Percentiles rank a stretch among this genome's conserved stretches.
Evolutionary conservation across 2,113 vertebrate genomes (phyloP).

Genomic region (Martes martes): DNA sequence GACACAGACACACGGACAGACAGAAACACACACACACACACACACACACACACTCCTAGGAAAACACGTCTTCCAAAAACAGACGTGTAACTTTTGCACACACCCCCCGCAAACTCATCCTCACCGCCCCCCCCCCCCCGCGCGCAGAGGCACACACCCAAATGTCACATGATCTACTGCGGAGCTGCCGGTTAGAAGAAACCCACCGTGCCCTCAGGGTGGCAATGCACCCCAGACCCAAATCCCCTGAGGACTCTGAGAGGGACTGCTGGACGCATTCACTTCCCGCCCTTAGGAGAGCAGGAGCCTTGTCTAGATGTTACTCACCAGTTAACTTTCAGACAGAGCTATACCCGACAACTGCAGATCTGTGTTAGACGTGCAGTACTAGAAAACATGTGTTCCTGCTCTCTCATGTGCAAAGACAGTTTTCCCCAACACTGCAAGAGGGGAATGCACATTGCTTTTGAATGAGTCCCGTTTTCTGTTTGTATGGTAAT

Average conservation of each 20-base stretch:
- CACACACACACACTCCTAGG: neutral
- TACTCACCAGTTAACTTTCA: neutral
- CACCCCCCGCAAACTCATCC: neutral
- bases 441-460: neutral
- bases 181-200: neutral
- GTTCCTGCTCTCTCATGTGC: neutral
- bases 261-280: neutral
- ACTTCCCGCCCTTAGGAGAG: neutral
- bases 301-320: neutral
- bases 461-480: neutral
- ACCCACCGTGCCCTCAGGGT: neutral
- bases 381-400: neutral
- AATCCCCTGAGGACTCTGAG: neutral
- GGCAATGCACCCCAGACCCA: neutral
- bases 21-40: neutral
- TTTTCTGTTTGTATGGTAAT: neutral
- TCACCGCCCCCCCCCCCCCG: neutral
- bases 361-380: neutral
- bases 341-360: neutral
- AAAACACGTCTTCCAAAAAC: neutral
- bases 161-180: conserved; percentile 37
- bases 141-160: conserved; percentile 20
- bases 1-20: neutral
- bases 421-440: neutral
- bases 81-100: neutral